A percentile compares a stretch with the other conserved stretches of the same genome.
Conservation (phyloP, 2,888 invertebrate genomes). For the Hirtodrosophila alboralis region DNA sequence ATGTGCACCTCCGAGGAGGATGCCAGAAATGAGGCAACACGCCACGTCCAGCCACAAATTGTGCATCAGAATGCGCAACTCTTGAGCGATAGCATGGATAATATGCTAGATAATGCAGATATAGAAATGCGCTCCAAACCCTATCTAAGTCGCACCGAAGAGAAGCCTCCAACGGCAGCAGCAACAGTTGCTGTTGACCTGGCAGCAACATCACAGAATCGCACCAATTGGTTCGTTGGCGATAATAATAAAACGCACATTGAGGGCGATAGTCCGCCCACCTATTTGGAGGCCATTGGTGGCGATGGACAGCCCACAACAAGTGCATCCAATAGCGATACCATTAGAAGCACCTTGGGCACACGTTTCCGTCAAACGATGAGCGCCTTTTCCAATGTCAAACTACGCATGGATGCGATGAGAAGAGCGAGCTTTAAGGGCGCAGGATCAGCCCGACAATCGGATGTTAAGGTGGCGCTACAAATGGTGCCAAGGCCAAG, state of each 20-base stretch:
- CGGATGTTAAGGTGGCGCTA: constrained; percentile 80
- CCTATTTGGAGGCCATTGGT: constrained; percentile 82
- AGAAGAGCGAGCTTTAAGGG: constrained; percentile 82
- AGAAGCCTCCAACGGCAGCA: constrained; percentile 33
- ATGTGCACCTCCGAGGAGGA: constrained; percentile 85
- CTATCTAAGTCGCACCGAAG: constrained; percentile 65
- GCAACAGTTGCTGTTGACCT: constrained; percentile 68
- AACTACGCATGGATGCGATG: constrained; percentile 81
- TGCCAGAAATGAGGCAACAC: constrained; percentile 41
- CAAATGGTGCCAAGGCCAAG: constrained; percentile 83
- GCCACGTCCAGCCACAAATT: constrained; percentile 63
- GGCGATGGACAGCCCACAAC: constrained; percentile 32
- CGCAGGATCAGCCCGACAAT: constrained; percentile 52
- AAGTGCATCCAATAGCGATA: no score
- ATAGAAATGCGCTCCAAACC: constrained; percentile 59
- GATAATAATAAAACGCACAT: constrained; percentile 61
- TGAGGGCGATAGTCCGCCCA: constrained; percentile 82
- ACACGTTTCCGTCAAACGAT: constrained; percentile 78
- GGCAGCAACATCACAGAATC: constrained; percentile 69
- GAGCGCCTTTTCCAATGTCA: constrained; percentile 81
- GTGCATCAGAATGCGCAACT: constrained; percentile 82
- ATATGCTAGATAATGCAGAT: constrained; percentile 68
- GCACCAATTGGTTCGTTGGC: constrained; percentile 82
- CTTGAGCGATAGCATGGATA: constrained; percentile 80
- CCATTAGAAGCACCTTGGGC: constrained; percentile 46